A percentile compares a stretch with the other conserved stretches of the same genome.
phyloP scores from a whole-genome alignment of 1,140 invertebrate genomes.

The Psix sp. region DNA sequence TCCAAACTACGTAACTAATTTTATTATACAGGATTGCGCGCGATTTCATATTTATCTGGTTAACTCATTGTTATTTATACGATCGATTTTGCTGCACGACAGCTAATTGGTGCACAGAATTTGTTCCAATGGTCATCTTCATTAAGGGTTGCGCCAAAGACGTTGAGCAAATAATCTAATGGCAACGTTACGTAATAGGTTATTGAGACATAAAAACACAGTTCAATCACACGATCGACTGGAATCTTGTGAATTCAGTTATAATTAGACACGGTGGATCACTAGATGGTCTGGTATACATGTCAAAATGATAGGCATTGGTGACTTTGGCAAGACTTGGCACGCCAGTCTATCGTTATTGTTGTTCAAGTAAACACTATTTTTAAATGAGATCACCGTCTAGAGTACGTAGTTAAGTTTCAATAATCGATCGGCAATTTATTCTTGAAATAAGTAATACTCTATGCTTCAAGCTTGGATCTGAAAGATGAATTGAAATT shows the following conservation, averaged over 20 bases:
- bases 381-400: constrained; percentile 58
- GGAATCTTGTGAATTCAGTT: constrained; percentile 62
- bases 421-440: constrained; percentile 26
- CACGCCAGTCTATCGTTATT: constrained; percentile 60
- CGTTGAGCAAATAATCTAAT: neutral
- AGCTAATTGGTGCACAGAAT: too few species aligned
- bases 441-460: too few species aligned
- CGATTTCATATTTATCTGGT: too few species aligned
- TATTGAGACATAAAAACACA: constrained; percentile 18
- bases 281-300: constrained; percentile 28
- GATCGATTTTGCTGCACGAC: too few species aligned
- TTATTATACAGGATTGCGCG: too few species aligned
- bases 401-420: constrained; percentile 17
- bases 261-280: constrained; percentile 62
- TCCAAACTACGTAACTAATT: too few species aligned
- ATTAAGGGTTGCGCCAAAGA: too few species aligned
- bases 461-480: too few species aligned
- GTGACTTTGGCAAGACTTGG: constrained; percentile 67
- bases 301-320: constrained; percentile 27
- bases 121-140: too few species aligned
- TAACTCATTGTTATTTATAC: too few species aligned
- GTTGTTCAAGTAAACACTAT: constrained; percentile 61
- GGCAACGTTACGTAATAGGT: constrained; percentile 35
- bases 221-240: constrained; percentile 51
- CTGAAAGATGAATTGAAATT: too few species aligned